Base-by-base conservation (phyloP, 2,797 vertebrate species). In the Pantherophis alleghaniensis region DNA sequence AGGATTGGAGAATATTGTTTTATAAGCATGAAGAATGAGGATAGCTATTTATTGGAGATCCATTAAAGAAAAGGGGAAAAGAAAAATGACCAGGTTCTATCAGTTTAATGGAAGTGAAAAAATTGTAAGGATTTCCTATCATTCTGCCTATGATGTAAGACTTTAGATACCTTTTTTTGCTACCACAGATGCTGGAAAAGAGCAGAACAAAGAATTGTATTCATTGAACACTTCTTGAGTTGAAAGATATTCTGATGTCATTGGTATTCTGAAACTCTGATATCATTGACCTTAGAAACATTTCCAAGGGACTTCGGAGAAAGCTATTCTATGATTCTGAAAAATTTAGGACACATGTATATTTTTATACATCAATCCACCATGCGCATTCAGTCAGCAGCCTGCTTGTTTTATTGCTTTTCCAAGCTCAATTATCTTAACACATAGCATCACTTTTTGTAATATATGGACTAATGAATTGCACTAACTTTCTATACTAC, bases 321-420 rank as follows among this genome's bases (percentile, higher is more conserved):
- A n/a, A 74, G 16, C 60, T 18, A 89, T 2, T 59, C 0, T 42
- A 2, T 11, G 2, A 51, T 91, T 92, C 53, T 93, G n/a, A 86
- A 94, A 20, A 94, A 90, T 26, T 87, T 89, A 90, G 91, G 3
- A 37, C 3, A 24, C 26, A 57, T 69, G 5, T 32, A 16, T 69
- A 69, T 87, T 63, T 24, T 69, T 74, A 4, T 10, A 55, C 2
- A 91, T 47, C 18, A 83, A 88, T 20, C 86, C 16, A 7, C 1
- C 5, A 0, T 1, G 32, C 13, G 10, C 1, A 91, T 59, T 90
- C 86, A 13, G 74, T 61, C 56, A 92, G 13, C 47, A 95, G 60
- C 22, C 92, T 95, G 93, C 60, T 93, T 89, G 13, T 92, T 92
- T 92, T 69, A 28, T 63, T 93, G 61, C 1, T 94, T 97, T 96